These are phyloP conservation scores for Drosophila hamatofila DNA, from an alignment of 2,888 invertebrate species.

Conservation along the genomic window DNA sequence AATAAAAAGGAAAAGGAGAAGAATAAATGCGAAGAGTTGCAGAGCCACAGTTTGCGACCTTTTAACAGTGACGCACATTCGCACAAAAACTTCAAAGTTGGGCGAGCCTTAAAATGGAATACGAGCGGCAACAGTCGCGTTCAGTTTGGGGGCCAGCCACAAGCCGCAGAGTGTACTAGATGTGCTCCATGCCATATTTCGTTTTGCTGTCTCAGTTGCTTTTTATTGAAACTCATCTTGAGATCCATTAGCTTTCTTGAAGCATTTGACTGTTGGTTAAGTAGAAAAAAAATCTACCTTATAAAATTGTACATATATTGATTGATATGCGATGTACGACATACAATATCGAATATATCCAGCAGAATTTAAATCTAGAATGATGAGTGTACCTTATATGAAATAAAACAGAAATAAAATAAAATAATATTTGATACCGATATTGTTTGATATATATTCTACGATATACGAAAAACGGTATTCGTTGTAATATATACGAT, in stretches of 20 bases:
- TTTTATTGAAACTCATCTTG: not conserved
- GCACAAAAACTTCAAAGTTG: constrained; percentile 54
- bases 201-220: constrained; percentile 29
- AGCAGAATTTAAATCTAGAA: too few species aligned
- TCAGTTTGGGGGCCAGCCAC: constrained; percentile 49
- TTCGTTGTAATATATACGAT: not conserved
- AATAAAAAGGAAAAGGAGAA: not conserved
- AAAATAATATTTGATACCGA: not conserved
- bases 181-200: constrained; percentile 53
- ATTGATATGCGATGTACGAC: too few species aligned
- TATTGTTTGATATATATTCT: not conserved
- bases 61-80: constrained; percentile 64
- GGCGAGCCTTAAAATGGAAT: constrained; percentile 44
- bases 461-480: not conserved
- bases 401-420: too few species aligned
- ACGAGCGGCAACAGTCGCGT: constrained; percentile 42
- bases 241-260: not conserved
- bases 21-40: constrained; percentile 28
- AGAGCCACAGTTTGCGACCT: constrained; percentile 53
- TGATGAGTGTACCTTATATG: not conserved
- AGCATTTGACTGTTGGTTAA: not conserved
- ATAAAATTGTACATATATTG: too few species aligned
- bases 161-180: constrained; percentile 63
- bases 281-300: too few species aligned
- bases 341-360: too few species aligned